Evolutionary conservation across 2,113 vertebrate genomes (phyloP), one percentile per base, ranked within the genome.

Genomic region (Pygoscelis antarcticus): DNA sequence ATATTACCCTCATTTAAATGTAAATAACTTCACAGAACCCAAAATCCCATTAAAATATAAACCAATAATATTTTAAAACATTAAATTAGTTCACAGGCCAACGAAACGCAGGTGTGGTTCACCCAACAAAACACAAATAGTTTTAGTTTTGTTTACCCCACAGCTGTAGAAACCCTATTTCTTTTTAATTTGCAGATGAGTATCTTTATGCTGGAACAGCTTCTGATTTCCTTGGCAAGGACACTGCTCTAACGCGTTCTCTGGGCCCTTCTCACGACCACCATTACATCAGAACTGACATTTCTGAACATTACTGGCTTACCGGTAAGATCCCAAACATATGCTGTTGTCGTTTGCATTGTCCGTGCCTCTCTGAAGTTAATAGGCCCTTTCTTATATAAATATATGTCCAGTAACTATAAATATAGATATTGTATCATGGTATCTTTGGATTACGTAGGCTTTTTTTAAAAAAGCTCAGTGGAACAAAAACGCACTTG

Each of bases 291-390:
- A 99, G 99, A 96, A 99, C 99, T 25, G 99, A 99, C 96, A 99
- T 99, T 96, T 99, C 99, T 15, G 99, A 99, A 65, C 99, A 99
- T 97, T 99, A 99, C 97, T 99, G 99, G 99, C 99, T 99, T 97
- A 99, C 99, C 82, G 99, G 99, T 99, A 97, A 95, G 97, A 97
- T 83, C 91, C 61, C 58, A 84, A 94, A 89, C 87, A 92, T 91
- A 95, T 87, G 58, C 36, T 70, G 78, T 70, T 94, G 89, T 83
- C 83, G 76, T 83, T 91, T 87, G 32, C 83, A 94, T 96, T 94
- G 84, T 85, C 54, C 93, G 83, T 85, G 78, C 34, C 91, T 88
- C 62, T 71, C 34, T 72, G 51, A 74, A 96, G 90, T 95, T 84
- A 90, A 92, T 85, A 95, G 80, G 52, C 61, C 52, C 58, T 82